Percentiles rank a stretch among this genome's conserved stretches.
phyloP scores from a whole-genome alignment of 2,888 invertebrate genomes.

The Punctoribates punctum region DNA sequence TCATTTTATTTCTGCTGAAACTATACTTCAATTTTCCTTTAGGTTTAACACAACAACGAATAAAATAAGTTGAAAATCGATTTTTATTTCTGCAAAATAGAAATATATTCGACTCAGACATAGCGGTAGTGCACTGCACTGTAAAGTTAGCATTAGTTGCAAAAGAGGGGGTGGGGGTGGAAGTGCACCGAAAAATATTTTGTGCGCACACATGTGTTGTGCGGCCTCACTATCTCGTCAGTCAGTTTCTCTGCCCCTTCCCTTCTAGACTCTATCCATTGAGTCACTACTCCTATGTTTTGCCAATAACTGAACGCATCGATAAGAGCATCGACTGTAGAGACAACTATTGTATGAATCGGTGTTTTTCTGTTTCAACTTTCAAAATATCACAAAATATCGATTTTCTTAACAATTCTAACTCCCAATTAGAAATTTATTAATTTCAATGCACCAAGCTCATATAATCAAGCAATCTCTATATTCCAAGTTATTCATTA shows the following conservation, averaged over 20 bases:
- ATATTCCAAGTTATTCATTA: no score
- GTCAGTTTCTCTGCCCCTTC: no score
- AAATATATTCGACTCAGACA: not conserved
- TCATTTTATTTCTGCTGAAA: not conserved
- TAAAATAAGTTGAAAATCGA: not conserved
- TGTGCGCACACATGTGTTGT: not conserved
- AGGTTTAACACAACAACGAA: slow-evolving; percentile 1
- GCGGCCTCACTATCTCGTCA: not conserved
- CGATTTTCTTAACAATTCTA: no score
- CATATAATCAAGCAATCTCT: no score
- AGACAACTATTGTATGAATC: not conserved
- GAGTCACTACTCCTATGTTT: no score
- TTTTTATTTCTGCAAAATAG: slow-evolving; percentile 11
- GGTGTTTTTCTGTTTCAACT: no score
- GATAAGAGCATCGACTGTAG: not conserved
- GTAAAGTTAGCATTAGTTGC: not conserved
- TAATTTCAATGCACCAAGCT: no score
- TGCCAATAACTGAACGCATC: slow-evolving; percentile 12
- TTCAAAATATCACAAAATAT: no score
- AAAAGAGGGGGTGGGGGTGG: no score
- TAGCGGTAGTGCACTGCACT: not conserved
- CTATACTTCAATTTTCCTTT: not conserved
- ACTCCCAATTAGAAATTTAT: no score
- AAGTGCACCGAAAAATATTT: no score
- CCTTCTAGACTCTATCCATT: no score